Conservation (phyloP, 2,888 invertebrate genomes). For the Nomada ruficornis region DNA sequence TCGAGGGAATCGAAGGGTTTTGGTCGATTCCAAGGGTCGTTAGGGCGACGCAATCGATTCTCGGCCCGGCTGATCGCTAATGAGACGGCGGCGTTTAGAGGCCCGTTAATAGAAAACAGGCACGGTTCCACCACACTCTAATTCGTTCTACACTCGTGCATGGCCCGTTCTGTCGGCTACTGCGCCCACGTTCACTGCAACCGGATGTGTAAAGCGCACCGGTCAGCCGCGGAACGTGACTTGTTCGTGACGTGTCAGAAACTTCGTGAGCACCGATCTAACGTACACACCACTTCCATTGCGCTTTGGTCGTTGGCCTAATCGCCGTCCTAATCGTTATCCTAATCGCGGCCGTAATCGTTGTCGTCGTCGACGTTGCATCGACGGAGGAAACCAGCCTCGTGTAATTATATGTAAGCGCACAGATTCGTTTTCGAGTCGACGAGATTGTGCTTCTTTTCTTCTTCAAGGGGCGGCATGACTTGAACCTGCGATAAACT, state of each 20-base stretch:
- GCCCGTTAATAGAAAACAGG: conserved; percentile 57
- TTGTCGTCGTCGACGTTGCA: neutral
- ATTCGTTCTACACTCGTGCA: conserved; percentile 61
- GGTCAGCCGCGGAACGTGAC: conserved; percentile 65
- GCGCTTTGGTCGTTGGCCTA: neutral
- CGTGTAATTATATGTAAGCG: conserved; percentile 3
- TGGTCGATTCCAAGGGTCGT: conserved; percentile 9
- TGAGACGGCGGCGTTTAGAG: conserved; percentile 46
- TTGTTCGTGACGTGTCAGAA: conserved; percentile 66
- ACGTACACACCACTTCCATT: conserved; percentile 41
- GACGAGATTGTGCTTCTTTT: neutral
- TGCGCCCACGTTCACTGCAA: conserved; percentile 69
- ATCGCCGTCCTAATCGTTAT: too few species aligned
- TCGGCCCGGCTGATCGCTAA: conserved; percentile 36
- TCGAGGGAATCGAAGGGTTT: conserved; percentile 11
- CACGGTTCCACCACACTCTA: conserved; percentile 48
- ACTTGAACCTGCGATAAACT: neutral
- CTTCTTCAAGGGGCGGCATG: too few species aligned
- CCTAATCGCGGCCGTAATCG: neutral
- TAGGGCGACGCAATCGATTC: conserved; percentile 18
- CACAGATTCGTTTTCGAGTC: conserved; percentile 8
- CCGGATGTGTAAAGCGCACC: conserved; percentile 69
- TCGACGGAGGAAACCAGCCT: conserved; percentile 10
- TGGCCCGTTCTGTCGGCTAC: conserved; percentile 46
- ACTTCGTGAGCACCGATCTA: conserved; percentile 50